A percentile compares a stretch with the other conserved stretches of the same genome.
Conservation (phyloP, 2,797 vertebrate genomes). For the Lepus oiostolus region DNA sequence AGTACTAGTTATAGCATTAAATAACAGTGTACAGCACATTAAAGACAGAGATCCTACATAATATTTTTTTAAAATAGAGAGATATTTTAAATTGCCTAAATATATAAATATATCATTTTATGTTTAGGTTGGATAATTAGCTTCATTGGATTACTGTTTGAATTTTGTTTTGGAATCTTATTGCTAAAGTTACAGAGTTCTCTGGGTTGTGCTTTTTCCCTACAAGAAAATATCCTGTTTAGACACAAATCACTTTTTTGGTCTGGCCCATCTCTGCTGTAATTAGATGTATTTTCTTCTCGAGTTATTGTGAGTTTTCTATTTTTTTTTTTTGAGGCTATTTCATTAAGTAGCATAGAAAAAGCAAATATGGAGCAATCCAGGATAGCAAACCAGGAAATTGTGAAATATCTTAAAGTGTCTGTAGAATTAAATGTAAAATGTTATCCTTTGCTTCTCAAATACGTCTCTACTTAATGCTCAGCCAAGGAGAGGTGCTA, state of each 20-base stretch:
- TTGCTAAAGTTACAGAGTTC: not conserved
- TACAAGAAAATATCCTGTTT: not conserved
- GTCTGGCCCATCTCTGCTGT: not conserved
- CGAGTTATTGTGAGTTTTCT: conserved; percentile 1
- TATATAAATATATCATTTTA: not conserved
- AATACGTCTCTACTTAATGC: not conserved
- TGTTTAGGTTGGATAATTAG: not conserved
- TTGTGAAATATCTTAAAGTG: not conserved
- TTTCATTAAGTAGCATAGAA: conserved; percentile 17
- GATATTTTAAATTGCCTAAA: not conserved
- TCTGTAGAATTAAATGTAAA: not conserved
- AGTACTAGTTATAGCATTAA: no score
- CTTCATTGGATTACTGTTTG: not conserved
- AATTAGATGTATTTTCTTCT: conserved; percentile 42
- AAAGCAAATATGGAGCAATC: not conserved
- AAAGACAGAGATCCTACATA: no score
- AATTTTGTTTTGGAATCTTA: not conserved
- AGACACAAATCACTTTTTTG: conserved; percentile 9
- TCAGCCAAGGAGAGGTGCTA: not conserved
- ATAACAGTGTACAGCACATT: no score
- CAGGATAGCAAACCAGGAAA: not conserved
- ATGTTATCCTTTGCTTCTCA: not conserved
- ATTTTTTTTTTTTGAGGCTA: not conserved
- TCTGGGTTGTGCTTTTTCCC: not conserved
- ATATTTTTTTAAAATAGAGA: not conserved